Base-by-base conservation (phyloP, 2,113 vertebrate species). In the Lipophrys pholis region DNA sequence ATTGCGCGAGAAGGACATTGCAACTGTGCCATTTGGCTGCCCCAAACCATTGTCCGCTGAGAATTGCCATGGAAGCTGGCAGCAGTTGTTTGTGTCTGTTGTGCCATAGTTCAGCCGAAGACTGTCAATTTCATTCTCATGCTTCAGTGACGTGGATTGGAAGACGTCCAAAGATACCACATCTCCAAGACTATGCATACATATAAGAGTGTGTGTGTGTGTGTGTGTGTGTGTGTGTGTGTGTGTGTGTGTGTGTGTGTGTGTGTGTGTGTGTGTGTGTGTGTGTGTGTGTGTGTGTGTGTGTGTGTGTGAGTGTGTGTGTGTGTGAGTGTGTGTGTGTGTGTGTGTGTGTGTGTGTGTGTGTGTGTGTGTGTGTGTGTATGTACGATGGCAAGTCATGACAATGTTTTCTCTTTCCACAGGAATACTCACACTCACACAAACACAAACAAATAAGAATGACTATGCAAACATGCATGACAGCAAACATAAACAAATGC, bases 91-190 rank as follows among this genome's bases (percentile, higher is more conserved):
- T 84, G 76, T 78, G 81, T 86, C 67, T 75, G 73, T 63, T 87
- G 80, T 85, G 81, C 84, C 81, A 85, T 87, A 74, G 66, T 76
- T 75, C 78, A 73, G 66, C 82, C 69, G 69, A 82, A 87, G 75
- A 86, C 87, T 91, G 90, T 93, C 92, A 87, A 81, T 91, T 90
- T 92, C 78, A 88, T 78, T 92, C 82, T 91, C 90, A 93, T 89
- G 91, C 88, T 90, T 90, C 82, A 87, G 73, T 87, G 86, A 89
- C 67, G 70, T 36, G 46, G 72, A 84, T 55, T 77, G 81, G 83
- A 87, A 61, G 49, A 55, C 3, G 4, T 89, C 84, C 89, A 89
- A 59, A 84, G 87, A 78, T 76, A 61, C 64, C 79, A 53, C 57
- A 62, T 40, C 62, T 62, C 52, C 83, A 83, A 69, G 69, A 55